A percentile compares a stretch with the other conserved stretches of the same genome.
These are phyloP conservation scores for Bombus cullumanus DNA, from an alignment of 1,140 invertebrate genomes.

Conservation along the genomic window DNA sequence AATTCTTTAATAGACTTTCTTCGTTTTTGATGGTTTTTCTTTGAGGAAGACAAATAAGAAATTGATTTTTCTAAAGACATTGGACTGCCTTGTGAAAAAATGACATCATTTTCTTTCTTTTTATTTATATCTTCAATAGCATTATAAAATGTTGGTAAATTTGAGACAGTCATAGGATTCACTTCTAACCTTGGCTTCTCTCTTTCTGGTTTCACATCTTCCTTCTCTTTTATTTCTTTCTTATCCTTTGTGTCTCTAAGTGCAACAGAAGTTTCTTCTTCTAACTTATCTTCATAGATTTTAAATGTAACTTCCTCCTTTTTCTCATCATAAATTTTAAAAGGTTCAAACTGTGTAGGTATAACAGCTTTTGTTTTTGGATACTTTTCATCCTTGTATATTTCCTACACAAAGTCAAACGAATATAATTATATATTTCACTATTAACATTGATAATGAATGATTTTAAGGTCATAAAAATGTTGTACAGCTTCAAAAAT, in stretches of 20 bases:
- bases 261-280: constrained; percentile 80
- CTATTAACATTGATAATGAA: constrained; percentile 15
- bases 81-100: constrained; percentile 71
- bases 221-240: constrained; percentile 81
- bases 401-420: constrained; percentile 66
- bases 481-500: neutral
- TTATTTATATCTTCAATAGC: constrained; percentile 68
- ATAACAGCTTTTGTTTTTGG: constrained; percentile 74
- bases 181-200: constrained; percentile 79
- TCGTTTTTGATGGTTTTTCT: constrained; percentile 68
- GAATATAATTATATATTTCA: neutral
- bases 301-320: constrained; percentile 83
- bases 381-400: constrained; percentile 80
- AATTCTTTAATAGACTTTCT: constrained; percentile 73
- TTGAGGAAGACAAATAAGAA: constrained; percentile 69
- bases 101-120: constrained; percentile 48
- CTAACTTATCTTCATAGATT: constrained; percentile 87
- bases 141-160: constrained; percentile 57
- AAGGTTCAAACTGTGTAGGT: constrained; percentile 77
- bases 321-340: constrained; percentile 83
- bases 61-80: constrained; percentile 82
- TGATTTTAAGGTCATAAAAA: neutral
- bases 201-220: constrained; percentile 71
- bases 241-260: constrained; percentile 74
- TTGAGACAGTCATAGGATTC: constrained; percentile 40